Evolutionary conservation across 2,113 vertebrate species (phyloP).

Genomic region (Eolophus roseicapilla): DNA sequence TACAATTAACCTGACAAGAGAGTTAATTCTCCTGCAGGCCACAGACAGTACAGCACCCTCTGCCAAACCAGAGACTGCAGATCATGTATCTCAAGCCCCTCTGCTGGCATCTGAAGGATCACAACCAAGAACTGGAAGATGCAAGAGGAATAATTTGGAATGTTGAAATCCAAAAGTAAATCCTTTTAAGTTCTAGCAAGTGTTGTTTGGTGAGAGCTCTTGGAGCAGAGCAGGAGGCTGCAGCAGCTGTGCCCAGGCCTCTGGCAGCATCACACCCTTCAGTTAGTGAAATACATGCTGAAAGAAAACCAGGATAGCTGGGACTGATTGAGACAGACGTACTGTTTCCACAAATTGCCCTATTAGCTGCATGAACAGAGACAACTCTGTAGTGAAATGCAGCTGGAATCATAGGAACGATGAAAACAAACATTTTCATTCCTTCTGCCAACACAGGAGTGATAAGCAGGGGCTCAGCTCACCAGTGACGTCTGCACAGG

Average conservation of each 20-base stretch:
- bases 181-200: background rate
- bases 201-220: background rate
- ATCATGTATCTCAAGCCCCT: accelerated
- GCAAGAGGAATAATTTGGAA: background rate
- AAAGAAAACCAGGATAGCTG: background rate
- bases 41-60: background rate
- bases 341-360: background rate
- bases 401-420: background rate
- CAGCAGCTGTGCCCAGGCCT: background rate
- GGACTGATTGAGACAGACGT: background rate
- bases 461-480: background rate
- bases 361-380: background rate
- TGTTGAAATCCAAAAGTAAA: background rate
- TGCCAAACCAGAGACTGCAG: accelerated
- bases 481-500: accelerated
- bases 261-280: background rate
- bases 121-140: background rate
- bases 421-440: background rate
- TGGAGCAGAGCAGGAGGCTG: background rate
- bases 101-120: background rate
- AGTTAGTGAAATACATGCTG: background rate
- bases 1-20: background rate
- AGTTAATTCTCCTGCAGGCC: background rate
- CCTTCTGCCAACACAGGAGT: background rate
- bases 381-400: background rate